Evolutionary conservation across 37 sponge, comb jelly and placozoan species (phyloP), one percentile per base, ranked within the genome.

Genomic region (Haliclona indistincta): DNA sequence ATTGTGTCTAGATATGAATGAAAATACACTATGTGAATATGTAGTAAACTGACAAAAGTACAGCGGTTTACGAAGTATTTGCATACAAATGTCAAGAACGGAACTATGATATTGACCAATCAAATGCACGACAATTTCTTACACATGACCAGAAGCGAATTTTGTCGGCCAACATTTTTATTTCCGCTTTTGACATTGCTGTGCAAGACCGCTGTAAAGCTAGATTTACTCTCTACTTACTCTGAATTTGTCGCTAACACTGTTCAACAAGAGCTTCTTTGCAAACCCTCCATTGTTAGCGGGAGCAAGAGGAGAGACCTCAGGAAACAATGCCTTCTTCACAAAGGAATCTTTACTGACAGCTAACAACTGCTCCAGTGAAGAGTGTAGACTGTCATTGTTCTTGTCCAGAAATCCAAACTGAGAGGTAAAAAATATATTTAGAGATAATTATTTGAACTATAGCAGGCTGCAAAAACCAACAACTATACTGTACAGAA

Each of bases 311-410:
- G 44, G 35, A 19, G 81, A 54, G 1, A 75, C 71, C 43, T 60
- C 82, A 35, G 86, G 80, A 36, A 96, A 92, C 54, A 97, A 80
- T 13, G 62, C 38, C 68, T 76, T 81, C 64, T 73, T 83, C 37
- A 91, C 65, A 44, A 94, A 94, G 29, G 70, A 54, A 49, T 91
- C 86, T 37, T 71, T 80, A 55, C 93, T 91, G 34, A 77, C 70
- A 1, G 67, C 64, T 67, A 97, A 88, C 54, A 88, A 64, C 71
- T 81, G 88, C 77, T 94, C 95, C 68, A 97, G 76, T 63, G 79
- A 85, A 54, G 84, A 82, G 70, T 97, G 98, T 0, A 97, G 88
- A 13, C 93, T 86, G 61, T 97, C 95, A 64, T 94, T 94, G 81
- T 97, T 97, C 81, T 94, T 94, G 72, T 94, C 98, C 56, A 97